These are phyloP conservation scores for Lophius piscatorius DNA, from an alignment of 2,113 vertebrate genomes.

Conservation along the genomic window DNA sequence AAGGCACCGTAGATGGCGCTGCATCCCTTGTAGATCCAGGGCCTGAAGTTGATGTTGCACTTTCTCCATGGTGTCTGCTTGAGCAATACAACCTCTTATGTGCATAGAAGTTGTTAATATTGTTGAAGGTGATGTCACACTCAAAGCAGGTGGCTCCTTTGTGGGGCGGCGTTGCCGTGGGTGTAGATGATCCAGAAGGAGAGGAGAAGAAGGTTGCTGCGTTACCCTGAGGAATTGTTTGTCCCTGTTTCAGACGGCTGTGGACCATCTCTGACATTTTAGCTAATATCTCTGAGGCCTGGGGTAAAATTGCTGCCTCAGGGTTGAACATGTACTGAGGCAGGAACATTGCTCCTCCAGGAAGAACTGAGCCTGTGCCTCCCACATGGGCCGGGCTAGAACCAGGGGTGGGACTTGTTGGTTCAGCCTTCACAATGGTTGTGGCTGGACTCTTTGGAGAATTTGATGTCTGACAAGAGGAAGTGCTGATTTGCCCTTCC, in stretches of 20 bases:
- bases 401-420: constrained; percentile 88
- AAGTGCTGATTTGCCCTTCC: not conserved
- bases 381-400: constrained; percentile 89
- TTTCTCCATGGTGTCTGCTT: constrained; percentile 86
- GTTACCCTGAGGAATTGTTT: constrained; percentile 66
- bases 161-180: constrained; percentile 72
- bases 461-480: constrained; percentile 66
- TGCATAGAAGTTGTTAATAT: constrained; percentile 97
- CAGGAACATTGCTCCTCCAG: constrained; percentile 85
- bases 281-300: constrained; percentile 94
- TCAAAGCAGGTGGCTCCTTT: constrained; percentile 96
- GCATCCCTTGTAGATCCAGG: constrained; percentile 14
- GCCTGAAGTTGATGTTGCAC: constrained; percentile 44
- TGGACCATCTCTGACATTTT: constrained; percentile 99
- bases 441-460: constrained; percentile 82
- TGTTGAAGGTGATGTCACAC: constrained; percentile 97
- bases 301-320: constrained; percentile 87
- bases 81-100: constrained; percentile 98
- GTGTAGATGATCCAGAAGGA: constrained; percentile 60
- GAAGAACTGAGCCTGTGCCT: constrained; percentile 68
- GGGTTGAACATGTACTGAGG: constrained; percentile 89
- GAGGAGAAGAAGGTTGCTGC: constrained; percentile 68
- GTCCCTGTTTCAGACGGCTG: constrained; percentile 90
- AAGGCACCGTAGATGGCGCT: constrained; percentile 49
- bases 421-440: constrained; percentile 86